Evolutionary conservation across 2,888 invertebrate genomes (phyloP), one percentile per base, ranked within the genome.

Genomic region (Empis livida): DNA sequence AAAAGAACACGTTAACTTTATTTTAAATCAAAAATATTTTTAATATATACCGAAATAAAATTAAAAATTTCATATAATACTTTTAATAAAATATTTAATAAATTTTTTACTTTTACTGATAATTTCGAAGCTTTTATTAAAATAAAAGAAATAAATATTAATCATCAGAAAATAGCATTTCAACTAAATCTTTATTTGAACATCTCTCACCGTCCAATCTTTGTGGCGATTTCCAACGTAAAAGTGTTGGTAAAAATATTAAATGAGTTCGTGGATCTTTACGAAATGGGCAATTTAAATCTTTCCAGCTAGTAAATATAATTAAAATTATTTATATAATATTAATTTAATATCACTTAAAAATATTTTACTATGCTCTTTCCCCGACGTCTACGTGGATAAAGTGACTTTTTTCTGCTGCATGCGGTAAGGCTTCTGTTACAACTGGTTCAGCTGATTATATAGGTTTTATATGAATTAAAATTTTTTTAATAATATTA

Each of bases 381-480:
- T 84, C 82, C 32, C 90, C 90, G 51, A 90, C 89, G 70, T 82
- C 79, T 5, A 88, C 86, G 62, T 81, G 78, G 23, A 82, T 76
- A 63, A 88, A 84, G 56, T 80, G 77, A 1, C 79, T 70, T 53
- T 78, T 74, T 44, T 74, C 76, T 5, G 81, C 69, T 11, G 80
- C 73, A 53, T 72, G 75, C 54, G 64, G 62, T n/a, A 90, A 59
- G 52, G 76, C 82, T 51, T 78, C 72, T 56, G 82, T 78, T 49
- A 91, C 77, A 35, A 84, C 74, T 23, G 91, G 90, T 62, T 84
- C 82, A 50, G 89, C 91, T 89, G n/a, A n/a, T n/a, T n/a, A n/a
- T n/a, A n/a, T n/a, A n/a, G n/a, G n/a, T n/a, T n/a, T n/a, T n/a
- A 65, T 46, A 72, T 38, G 15, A 40, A 27, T 39, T 38, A 42